Evolutionary conservation across 1,140 invertebrate genomes (phyloP), one percentile per base, ranked within the genome.

Genomic region (Diuraphis noxia): DNA sequence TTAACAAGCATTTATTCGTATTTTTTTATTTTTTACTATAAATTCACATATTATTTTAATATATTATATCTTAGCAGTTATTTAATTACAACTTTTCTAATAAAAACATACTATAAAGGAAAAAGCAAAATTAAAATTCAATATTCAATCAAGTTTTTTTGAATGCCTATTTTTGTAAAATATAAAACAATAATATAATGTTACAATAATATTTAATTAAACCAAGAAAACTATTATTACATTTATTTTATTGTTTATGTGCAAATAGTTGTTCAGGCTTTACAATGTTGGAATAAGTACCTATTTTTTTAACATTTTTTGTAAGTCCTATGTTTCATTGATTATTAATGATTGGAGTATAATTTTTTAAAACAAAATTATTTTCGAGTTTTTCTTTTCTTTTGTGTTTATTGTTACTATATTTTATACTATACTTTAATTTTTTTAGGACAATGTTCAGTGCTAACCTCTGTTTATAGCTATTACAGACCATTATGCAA

Each of bases 261-360:
- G 41, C 89, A 49, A 72, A 72, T 91, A 90, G 72, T 77, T 90
- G 40, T 43, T 40, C 77, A 81, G 43, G 41, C 41, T 72, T 56
- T 90, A 34, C 1, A 49, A 91, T 91, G 89, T 81, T 91, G 56
- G 25, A 91, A 82, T 91, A 72, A 72, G 72, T 91, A 82, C 34
- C 34, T 40, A 72, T 86, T 88, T 79, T 43, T 82, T 82, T 82
- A 82, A 91, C 77, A 82, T 91, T 52, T 82, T 91, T 81, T 91
- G 43, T 79, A 90, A 82, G 77, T 91, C 63, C 23, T 91, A 49
- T 81, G 34, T 81, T 91, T 49, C 63, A 46, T 82, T 81, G 72
- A 90, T 90, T 91, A 91, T 52, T 91, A 82, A 82, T 49, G n/a
- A 82, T 77, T 38, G 82, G 43, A 91, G 77, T 91, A 91, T 91